Evolutionary conservation across 2,797 vertebrate genomes (phyloP), one percentile per base, ranked within the genome.

Genomic region (Setipinna tenuifilis): DNA sequence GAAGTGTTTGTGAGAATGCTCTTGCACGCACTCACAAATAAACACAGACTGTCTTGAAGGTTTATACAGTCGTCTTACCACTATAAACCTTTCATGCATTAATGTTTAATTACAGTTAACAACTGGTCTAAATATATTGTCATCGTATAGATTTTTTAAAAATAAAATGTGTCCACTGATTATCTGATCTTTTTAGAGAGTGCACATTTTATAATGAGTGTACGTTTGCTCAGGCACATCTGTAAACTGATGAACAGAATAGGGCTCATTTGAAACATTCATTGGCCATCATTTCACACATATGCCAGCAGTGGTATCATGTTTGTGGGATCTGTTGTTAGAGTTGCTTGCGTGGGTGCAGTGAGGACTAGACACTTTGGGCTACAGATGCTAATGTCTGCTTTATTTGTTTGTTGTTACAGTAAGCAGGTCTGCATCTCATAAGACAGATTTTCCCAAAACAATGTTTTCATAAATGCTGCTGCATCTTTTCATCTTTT

Each of bases 261-360:
- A 14, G 2, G 7, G 50, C 50, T 54, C 50, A 54, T 54, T 54
- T 54, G 50, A 2, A 54, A 54, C 50, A 54, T 54, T 54, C 50
- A 9, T 54, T 54, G 7, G 50, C 50, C 50, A 54, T 54, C 9
- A 54, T 54, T 54, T 54, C 50, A 54, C 50, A 54, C 50, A 41
- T 41, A 41, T 41, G 5, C 2, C 35, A 41, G 35, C 35, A 41
- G 50, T 54, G 50, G 7, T 54, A 54, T 10, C 50, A 54, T 54
- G 50, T 9, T 9, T 54, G 50, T 10, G 14, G 90, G 91, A 85
- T 41, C 84, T 91, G 88, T 89, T 88, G 88, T 89, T 88, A 85
- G 46, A 89, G 87, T 87, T 84, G 50, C 50, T 54, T 54, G 50
- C 9, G 2, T 54, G 50, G 50, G 50, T 54, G 7, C 14, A 54